Evolutionary conservation across 2,113 vertebrate genomes (phyloP), one percentile per base, ranked within the genome.

Genomic region (Pampusana beccarii): DNA sequence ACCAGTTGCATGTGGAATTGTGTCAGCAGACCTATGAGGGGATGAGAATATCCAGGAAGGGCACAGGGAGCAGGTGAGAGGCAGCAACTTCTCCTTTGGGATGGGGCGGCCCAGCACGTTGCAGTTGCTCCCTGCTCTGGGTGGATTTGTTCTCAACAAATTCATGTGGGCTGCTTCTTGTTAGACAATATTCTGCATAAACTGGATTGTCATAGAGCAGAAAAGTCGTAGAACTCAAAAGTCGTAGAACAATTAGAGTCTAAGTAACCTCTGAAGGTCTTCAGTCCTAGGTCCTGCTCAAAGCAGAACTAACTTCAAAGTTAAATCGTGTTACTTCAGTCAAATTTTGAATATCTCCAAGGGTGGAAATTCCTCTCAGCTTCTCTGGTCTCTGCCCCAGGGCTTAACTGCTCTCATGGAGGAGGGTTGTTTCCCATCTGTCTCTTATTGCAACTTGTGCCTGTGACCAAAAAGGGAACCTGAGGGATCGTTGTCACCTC

Each of bases 321-420:
- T 79, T 38, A 65, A 88, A 46, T 80, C 26, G 21, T 0, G 0
- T 62, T 70, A 18, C 12, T 71, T 44, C 3, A 0, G 42, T 54
- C 46, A 33, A 24, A 60, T 71, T 40, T 21, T 51, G 29, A 44
- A 17, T 44, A 44, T 44, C 42, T 44, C 16, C 42, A 44, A 44
- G 42, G 42, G 42, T 44, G 16, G 56, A 70, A 20, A 85, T 44
- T 70, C 33, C 15, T 87, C 46, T 70, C 23, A 34, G 40, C 34
- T 33, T 53, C 54, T 51, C 50, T 84, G 11, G 33, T 60, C 28
- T 34, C 24, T 69, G 5, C 7, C 14, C 58, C 25, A 61, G 15
- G 16, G 5, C 6, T 42, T 40, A 65, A 48, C 14, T 23, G 26
- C 9, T 83, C 8, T 3, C 12, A 31, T 0, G 0, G 18, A 64